phyloP scores from a whole-genome alignment of 1,140 invertebrate genomes.

The Brachionus rubens region DNA sequence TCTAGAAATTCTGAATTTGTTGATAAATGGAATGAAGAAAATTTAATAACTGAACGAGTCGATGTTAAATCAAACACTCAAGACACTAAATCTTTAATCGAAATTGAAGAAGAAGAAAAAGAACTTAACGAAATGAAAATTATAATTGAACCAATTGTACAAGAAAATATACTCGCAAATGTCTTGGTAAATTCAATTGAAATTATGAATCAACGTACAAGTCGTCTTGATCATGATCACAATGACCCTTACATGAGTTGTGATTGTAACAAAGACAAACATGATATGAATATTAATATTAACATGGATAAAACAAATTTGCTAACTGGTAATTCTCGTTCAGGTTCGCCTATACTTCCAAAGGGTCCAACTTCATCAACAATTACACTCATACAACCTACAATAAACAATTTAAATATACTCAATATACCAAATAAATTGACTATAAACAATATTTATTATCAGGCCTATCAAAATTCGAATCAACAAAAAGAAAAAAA shows the following conservation, averaged over 20 bases:
- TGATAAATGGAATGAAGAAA: constrained; percentile 14
- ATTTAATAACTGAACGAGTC: not conserved
- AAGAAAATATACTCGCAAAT: not conserved
- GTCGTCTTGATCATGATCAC: not conserved
- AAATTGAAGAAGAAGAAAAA: not conserved
- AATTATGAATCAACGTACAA: not conserved
- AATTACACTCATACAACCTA: not conserved
- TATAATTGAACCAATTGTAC: not conserved
- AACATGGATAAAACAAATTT: constrained; percentile 5
- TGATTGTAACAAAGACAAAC: not conserved
- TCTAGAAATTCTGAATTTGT: not conserved
- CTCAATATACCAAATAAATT: constrained; percentile 13
- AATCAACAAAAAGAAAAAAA: not conserved
- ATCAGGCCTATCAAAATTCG: not conserved
- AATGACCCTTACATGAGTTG: not conserved
- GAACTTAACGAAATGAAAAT: constrained; percentile 11
- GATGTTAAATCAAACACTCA: no score
- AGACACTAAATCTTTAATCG: no score
- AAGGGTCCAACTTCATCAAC: constrained; percentile 21
- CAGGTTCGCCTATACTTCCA: not conserved
- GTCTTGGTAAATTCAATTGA: not conserved
- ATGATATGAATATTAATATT: not conserved
- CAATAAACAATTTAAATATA: constrained; percentile 11
- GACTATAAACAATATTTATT: not conserved
- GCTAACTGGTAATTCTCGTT: not conserved